Evolutionary conservation across 2,888 invertebrate species (phyloP), one percentile per base, ranked within the genome.

Genomic region (Zygaena filipendulae): DNA sequence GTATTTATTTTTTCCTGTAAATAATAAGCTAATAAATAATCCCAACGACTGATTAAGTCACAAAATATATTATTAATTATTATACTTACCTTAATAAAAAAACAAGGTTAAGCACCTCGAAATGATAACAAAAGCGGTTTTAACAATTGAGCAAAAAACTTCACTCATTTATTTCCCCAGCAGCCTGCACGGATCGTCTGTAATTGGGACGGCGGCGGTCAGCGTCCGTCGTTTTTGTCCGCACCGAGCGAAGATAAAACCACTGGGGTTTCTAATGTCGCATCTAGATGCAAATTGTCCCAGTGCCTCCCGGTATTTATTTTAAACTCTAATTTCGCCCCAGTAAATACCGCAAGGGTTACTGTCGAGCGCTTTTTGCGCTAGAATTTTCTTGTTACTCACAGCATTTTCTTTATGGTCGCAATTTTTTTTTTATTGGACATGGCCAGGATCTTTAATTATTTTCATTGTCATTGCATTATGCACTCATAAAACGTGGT

Each of bases 211-310:
- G 47, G 43, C 32, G 36, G 38, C 42, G 46, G 48, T 39, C 49
- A 42, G 45, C 28, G 32, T 31, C 41, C 43, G 40, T 41, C 47
- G 43, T 35, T 31, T 40, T 16, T 16, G 16, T 16, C 7, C 16
- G 16, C 43, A 35, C 41, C 40, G 48, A 50, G 53, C 59, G 63
- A 63, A 57, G 62, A 59, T 53, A 54, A 61, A 62, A 58, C 36
- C 42, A 16, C 16, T 4, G 16, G 5, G 16, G 16, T 7, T 51
- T 54, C 60, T 75, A 75, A 77, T 72, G 79, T 71, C 71, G 69
- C 75, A 77, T 79, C 74, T 68, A 62, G 63, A 77, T 79, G 79
- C 74, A 77, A 79, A 79, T 79, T 71, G 72, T 64, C 60, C 57
- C 58, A 57, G 56, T n/a, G n/a, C 57, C 39, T 36, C 61, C 51